Evolutionary conservation across 2,113 vertebrate species (phyloP).

Genomic region (Mormyrus lacerda): DNA sequence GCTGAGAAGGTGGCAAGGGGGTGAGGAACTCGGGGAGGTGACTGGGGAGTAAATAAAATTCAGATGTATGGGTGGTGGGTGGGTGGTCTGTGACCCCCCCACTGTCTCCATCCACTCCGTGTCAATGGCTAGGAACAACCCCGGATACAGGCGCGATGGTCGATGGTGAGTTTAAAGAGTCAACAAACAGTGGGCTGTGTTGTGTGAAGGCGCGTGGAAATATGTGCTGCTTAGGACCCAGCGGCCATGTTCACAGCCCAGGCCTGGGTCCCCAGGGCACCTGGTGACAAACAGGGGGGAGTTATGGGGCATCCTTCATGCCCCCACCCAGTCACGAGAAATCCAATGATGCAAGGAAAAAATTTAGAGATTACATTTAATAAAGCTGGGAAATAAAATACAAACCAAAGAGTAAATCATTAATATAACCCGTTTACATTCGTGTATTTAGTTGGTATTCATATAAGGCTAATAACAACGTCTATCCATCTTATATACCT

Average conservation of each 20-base stretch:
- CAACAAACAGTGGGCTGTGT: neutral
- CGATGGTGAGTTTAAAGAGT: neutral
- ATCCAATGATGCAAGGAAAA: neutral
- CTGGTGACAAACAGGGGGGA: neutral
- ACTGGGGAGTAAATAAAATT: neutral
- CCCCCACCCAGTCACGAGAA: neutral
- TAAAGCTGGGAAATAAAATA: neutral
- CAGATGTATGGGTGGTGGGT: slow-evolving; percentile 10
- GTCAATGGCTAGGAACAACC: neutral
- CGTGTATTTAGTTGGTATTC: neutral
- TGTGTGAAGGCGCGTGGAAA: neutral
- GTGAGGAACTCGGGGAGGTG: neutral
- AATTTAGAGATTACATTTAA: neutral
- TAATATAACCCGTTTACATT: neutral
- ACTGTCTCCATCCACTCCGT: neutral
- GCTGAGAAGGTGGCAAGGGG: neutral
- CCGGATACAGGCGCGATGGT: neutral
- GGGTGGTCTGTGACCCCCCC: neutral
- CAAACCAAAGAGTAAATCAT: neutral
- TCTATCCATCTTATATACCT: neutral
- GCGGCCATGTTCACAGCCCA: neutral
- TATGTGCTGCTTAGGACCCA: neutral
- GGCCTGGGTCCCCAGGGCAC: neutral
- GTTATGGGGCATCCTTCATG: neutral
- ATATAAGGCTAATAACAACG: neutral